phyloP scores from a whole-genome alignment of 2,797 vertebrate species.

The Gallinago nigripennis region DNA sequence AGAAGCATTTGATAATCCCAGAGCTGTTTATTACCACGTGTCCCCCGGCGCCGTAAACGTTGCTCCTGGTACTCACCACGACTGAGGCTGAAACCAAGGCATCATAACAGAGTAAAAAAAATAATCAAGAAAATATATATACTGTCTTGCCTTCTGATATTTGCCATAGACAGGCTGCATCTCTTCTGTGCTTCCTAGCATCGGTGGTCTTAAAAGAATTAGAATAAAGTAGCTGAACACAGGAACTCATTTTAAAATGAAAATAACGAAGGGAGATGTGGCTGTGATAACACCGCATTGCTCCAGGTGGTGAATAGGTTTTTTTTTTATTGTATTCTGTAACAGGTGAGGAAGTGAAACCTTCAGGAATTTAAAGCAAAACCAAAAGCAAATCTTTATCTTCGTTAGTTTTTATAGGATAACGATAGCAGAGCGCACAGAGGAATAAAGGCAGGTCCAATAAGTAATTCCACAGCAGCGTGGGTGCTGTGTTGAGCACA shows the following conservation, averaged over 20 bases:
- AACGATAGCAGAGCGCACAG: background rate
- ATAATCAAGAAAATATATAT: background rate
- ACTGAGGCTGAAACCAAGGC: background rate
- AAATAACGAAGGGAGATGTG: background rate
- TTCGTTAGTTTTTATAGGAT: background rate
- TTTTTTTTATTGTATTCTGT: background rate
- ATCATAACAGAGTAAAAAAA: background rate
- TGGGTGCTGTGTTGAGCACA: background rate
- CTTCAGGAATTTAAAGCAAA: background rate
- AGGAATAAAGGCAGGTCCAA: background rate
- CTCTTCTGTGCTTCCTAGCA: background rate
- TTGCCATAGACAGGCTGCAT: rapidly evolving
- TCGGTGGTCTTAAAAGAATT: background rate
- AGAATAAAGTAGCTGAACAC: background rate
- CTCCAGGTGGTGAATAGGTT: background rate
- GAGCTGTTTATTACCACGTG: constrained; percentile 17
- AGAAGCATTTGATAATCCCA: constrained; percentile 5
- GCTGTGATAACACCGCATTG: background rate
- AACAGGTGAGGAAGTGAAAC: background rate
- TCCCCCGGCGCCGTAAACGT: background rate
- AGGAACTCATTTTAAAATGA: background rate
- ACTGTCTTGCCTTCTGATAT: rapidly evolving
- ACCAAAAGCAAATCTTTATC: background rate
- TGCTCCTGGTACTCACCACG: background rate
- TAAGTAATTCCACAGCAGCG: background rate